These are phyloP conservation scores for Carduelis carduelis DNA, from an alignment of 2,797 vertebrate species.

Conservation along the genomic window DNA sequence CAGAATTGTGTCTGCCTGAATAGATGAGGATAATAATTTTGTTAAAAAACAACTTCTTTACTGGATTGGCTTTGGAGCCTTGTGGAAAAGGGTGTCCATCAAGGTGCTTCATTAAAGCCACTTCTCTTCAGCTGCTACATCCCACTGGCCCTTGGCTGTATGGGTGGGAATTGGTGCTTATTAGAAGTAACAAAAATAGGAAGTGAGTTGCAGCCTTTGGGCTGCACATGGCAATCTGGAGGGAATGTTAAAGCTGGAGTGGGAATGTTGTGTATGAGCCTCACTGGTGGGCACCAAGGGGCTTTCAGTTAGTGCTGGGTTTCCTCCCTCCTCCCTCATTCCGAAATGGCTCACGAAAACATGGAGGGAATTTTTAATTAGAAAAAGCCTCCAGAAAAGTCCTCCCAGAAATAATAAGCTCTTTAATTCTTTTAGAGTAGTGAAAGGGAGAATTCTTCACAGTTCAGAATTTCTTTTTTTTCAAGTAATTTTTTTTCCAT, in stretches of 20 bases:
- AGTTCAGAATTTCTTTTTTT: neutral
- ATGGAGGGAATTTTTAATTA: constrained; percentile 23
- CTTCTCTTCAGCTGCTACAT: neutral
- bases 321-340: neutral
- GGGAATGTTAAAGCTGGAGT: neutral
- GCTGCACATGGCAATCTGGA: neutral
- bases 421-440: neutral
- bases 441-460: neutral
- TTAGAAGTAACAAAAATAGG: neutral
- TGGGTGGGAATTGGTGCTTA: neutral
- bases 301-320: neutral
- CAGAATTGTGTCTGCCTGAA: neutral
- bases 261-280: neutral
- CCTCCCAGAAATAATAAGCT: neutral
- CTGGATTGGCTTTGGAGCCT: neutral
- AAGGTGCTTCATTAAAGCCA: neutral
- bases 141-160: neutral
- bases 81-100: neutral
- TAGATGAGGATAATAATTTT: neutral
- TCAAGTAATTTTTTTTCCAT: neutral
- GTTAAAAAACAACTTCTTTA: neutral
- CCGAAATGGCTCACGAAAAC: neutral
- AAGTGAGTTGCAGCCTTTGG: neutral
- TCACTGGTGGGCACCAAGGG: neutral
- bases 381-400: constrained; percentile 3